These are phyloP conservation scores for Dicaeum eximium DNA, from an alignment of 2,113 vertebrate genomes.

Conservation along the genomic window DNA sequence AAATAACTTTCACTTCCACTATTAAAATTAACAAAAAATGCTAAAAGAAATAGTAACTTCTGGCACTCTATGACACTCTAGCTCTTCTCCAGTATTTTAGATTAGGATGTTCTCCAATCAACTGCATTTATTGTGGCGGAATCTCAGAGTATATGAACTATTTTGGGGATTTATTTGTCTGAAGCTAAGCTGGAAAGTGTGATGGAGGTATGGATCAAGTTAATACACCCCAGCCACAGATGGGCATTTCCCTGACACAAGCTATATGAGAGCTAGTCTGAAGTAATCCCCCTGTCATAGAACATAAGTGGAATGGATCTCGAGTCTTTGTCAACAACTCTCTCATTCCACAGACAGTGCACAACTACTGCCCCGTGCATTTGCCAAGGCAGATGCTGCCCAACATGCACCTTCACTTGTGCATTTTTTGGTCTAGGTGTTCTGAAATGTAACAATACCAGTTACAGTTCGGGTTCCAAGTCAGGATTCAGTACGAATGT, in stretches of 20 bases:
- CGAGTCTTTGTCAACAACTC: accelerated
- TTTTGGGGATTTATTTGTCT: not conserved
- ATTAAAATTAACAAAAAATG: not conserved
- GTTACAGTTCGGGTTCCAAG: not conserved
- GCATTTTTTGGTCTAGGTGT: not conserved
- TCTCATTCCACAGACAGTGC: not conserved
- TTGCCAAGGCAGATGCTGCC: not conserved
- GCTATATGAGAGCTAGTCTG: not conserved
- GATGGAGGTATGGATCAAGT: not conserved
- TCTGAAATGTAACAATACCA: not conserved
- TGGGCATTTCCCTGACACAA: not conserved
- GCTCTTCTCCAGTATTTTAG: not conserved
- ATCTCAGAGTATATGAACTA: not conserved
- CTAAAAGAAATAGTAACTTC: not conserved
- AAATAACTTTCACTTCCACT: not conserved
- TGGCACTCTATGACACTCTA: not conserved
- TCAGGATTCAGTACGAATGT: not conserved
- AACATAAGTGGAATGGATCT: not conserved
- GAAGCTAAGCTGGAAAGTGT: not conserved
- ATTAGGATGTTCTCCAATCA: not conserved
- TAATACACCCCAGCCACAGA: not conserved
- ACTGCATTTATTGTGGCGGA: not conserved
- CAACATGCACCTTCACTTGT: not conserved
- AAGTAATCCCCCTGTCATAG: not conserved
- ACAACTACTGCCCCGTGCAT: not conserved